phyloP scores from a whole-genome alignment of 2,888 invertebrate species.

The Eilema depressum region DNA sequence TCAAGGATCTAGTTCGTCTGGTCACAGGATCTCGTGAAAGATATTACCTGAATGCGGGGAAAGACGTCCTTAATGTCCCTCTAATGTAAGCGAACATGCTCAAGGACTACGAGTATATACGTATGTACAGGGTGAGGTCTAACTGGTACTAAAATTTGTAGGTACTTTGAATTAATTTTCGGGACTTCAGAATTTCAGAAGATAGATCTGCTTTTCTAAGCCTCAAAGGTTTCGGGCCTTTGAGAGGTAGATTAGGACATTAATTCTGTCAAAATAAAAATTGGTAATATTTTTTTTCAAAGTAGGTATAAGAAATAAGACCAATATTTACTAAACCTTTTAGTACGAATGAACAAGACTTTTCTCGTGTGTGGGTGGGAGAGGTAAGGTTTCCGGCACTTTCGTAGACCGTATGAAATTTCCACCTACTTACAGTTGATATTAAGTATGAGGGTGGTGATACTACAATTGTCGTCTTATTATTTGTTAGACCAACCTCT shows the following conservation, averaged over 20 bases:
- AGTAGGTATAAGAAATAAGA: neutral
- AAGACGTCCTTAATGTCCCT: conserved; percentile 63
- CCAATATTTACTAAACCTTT: too few species aligned
- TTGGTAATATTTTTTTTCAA: neutral
- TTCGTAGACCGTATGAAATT: neutral
- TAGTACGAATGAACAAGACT: neutral
- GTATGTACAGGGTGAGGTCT: conserved; percentile 39
- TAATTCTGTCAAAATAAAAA: neutral
- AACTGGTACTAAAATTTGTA: conserved; percentile 20
- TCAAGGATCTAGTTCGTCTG: conserved; percentile 42
- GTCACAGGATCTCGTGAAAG: conserved; percentile 51
- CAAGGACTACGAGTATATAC: conserved; percentile 36
- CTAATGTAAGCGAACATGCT: conserved; percentile 62
- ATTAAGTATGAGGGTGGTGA: neutral
- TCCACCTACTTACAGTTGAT: neutral
- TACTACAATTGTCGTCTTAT: neutral
- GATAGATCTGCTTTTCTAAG: neutral
- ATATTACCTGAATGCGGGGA: conserved; percentile 65
- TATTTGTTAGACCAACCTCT: too few species aligned
- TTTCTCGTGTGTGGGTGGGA: neutral
- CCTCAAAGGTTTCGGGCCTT: neutral
- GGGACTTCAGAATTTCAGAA: conserved; percentile 4
- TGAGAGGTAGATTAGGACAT: neutral
- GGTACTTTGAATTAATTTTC: conserved; percentile 22
- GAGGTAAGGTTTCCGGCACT: neutral